Percentiles rank a stretch among this genome's conserved stretches.
phyloP scores from a whole-genome alignment of 2,797 vertebrate species.

The Gallirallus australis region DNA sequence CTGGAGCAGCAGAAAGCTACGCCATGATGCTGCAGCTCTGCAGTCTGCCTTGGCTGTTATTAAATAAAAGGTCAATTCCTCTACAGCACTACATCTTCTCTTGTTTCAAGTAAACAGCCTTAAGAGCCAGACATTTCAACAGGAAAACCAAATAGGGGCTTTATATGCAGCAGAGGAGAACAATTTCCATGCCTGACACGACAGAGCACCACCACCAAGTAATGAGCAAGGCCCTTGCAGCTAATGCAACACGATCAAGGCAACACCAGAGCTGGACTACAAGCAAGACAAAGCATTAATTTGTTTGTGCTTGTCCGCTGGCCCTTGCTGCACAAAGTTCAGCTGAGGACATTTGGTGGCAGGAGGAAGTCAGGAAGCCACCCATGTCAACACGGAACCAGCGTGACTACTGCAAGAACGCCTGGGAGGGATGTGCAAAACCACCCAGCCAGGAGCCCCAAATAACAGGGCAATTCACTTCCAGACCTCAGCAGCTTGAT shows the following conservation, averaged over 20 bases:
- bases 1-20: slow-evolving; percentile 6
- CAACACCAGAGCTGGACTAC: not conserved
- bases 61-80: slow-evolving; percentile 37
- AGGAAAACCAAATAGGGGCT: not conserved
- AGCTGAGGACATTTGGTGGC: not conserved
- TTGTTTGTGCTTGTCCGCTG: not conserved
- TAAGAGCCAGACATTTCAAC: not conserved
- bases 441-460: not conserved
- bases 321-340: slow-evolving; percentile 24
- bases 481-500: not conserved
- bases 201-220: not conserved
- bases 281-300: slow-evolving; percentile 39
- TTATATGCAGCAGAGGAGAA: not conserved
- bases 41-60: slow-evolving; percentile 10
- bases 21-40: not conserved
- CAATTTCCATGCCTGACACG: not conserved
- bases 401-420: not conserved
- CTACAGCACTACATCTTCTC: not conserved
- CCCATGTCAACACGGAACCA: not conserved
- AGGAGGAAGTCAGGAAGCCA: not conserved
- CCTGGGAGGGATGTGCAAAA: not conserved
- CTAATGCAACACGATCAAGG: accelerated
- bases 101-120: not conserved
- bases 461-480: not conserved
- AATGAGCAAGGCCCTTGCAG: not conserved